Base-by-base conservation (phyloP, 1,140 invertebrate species). In the Philopotamus ludificatus region DNA sequence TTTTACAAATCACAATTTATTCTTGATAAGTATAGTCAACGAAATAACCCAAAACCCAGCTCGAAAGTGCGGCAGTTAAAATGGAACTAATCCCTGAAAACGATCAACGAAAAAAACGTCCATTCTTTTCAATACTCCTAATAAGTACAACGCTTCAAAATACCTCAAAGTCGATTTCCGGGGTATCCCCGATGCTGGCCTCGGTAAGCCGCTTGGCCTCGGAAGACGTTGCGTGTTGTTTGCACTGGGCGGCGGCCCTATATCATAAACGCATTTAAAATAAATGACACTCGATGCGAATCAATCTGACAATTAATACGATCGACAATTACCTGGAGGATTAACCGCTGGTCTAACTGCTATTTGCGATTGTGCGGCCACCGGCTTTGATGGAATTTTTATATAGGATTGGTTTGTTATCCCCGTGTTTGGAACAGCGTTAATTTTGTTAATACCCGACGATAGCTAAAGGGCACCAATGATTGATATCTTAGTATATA, bases 141-240 rank as follows among this genome's bases (percentile, higher is more conserved):
- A 53, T 26, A n/a, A 23, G 8, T 23, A 53, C n/a, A 60, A n/a
- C 20, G 12, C 20, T 45, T 34, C n/a, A n/a, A n/a, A 10, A 63
- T 60, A 67, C 68, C 65, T 70, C 1, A 70, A 25, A 8, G 61
- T 51, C 20, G 65, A 49, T 41, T 65, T 70, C 15, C 58, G 61
- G 23, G 68, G 68, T 22, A 70, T 70, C 18, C 60, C 68, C 7
- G 65, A 65, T 15, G 65, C 63, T n/a, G 68, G 68, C 15, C 68
- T 62, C 1, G 68, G 68, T 12, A 70, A 45, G 3, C 68, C 68
- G 23, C 68, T 70, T 15, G 68, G 65, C 21, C 62, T 39, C n/a
- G 68, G 68, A 20, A 70, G 39, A 20, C 59, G 57, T 26, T 60
- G 66, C 18, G 34, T 18, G 25, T 10, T 20, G 12, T 22, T 49